Evolutionary conservation across 2,888 invertebrate genomes (phyloP).

Genomic region (Scaptomyza parva): DNA sequence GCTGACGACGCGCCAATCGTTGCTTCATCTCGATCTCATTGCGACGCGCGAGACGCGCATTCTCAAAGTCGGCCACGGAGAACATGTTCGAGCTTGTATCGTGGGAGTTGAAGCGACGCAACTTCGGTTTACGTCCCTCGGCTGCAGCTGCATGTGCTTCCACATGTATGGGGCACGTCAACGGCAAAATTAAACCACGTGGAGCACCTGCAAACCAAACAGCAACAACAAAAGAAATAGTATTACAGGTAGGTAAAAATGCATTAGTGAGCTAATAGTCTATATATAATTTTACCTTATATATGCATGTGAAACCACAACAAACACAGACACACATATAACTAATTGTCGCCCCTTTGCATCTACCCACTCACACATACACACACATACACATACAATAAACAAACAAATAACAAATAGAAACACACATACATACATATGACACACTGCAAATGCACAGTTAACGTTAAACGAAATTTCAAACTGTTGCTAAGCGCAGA

Average conservation of each 20-base stretch:
- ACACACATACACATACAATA: conserved; percentile 40
- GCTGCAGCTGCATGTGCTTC: conserved; percentile 54
- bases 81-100: conserved; percentile 85
- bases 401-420: conserved; percentile 47
- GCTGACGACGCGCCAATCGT: conserved; percentile 82
- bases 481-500: conserved; percentile 73
- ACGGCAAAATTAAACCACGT: conserved; percentile 61
- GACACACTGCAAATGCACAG: conserved; percentile 27
- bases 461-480: conserved; percentile 42
- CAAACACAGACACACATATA: too few species aligned
- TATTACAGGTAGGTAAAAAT: conserved; percentile 46
- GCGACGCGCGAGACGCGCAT: conserved; percentile 84
- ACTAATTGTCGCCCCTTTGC: conserved; percentile 43
- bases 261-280: conserved; percentile 67
- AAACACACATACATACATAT: conserved; percentile 6
- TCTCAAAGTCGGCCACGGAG: conserved; percentile 85
- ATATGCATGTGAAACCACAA: too few species aligned
- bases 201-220: conserved; percentile 61
- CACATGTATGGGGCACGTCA: conserved; percentile 31
- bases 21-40: conserved; percentile 85
- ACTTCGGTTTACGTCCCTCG: conserved; percentile 84
- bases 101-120: conserved; percentile 85
- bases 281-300: conserved; percentile 36
- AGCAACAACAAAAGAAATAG: conserved; percentile 14
- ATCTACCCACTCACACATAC: conserved; percentile 23